Percentiles rank a stretch among this genome's conserved stretches.
These are phyloP conservation scores for Dreissena rostriformis DNA, from an alignment of 1,140 invertebrate genomes.

Conservation along the genomic window DNA sequence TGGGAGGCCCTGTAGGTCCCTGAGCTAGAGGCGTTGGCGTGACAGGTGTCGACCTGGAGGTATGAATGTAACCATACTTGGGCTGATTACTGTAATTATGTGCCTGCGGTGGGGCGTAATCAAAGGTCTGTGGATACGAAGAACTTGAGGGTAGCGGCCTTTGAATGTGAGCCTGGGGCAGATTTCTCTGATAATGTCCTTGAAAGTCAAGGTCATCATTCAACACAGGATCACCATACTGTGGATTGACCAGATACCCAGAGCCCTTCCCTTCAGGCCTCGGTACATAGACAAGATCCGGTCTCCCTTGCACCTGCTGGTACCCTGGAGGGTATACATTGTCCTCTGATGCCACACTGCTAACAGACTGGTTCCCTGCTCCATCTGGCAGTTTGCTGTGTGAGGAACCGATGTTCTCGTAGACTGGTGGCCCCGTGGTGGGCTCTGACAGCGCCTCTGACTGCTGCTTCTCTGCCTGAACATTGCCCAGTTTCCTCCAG, in stretches of 20 bases:
- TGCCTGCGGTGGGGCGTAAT: neutral
- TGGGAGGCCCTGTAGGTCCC: conserved; percentile 1
- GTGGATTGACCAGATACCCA: too few relatives aligned
- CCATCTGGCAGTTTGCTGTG: neutral
- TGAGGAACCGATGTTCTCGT: conserved; percentile 57
- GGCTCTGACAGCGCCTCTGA: neutral
- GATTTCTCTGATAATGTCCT: neutral
- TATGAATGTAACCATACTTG: conserved; percentile 26
- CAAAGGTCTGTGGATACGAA: neutral
- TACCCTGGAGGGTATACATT: conserved; percentile 1
- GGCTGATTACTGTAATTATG: neutral
- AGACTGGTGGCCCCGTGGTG: conserved; percentile 40
- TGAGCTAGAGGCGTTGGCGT: conserved; percentile 34
- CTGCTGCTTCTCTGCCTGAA: conserved; percentile 61
- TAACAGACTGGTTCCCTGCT: too few relatives aligned
- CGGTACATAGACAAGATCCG: neutral
- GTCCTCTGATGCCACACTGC: neutral
- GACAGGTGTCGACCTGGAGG: conserved; percentile 37
- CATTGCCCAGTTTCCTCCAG: conserved; percentile 80
- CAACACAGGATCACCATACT: neutral
- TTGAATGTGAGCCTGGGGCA: neutral
- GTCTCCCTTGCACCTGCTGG: neutral
- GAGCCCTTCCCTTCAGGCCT: neutral
- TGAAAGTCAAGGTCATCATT: neutral
- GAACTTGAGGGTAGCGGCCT: neutral